Evolutionary conservation across 1,140 invertebrate species (phyloP), one percentile per base, ranked within the genome.

Genomic region (Pseudomyrmex pallidus): DNA sequence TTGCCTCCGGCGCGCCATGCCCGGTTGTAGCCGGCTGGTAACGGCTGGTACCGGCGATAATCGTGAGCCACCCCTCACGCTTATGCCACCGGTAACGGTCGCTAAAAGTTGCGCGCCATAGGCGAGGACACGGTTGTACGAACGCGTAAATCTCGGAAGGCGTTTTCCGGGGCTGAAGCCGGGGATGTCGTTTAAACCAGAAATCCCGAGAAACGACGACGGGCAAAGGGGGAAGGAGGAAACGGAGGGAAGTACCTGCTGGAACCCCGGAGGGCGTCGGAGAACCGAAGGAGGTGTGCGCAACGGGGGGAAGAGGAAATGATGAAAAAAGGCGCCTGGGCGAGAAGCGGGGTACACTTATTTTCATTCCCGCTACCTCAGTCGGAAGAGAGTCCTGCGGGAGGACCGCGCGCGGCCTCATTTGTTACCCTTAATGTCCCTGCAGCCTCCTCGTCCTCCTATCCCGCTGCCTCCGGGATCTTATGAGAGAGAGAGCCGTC

Each of bases 401-500:
- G 92, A 93, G 91, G 52, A 86, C 85, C 82, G 17, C 78, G 76
- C 76, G 78, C 88, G 87, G 90, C 89, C 92, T 93, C 92, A 93
- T 93, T 93, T 92, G 91, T 93, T 93, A 93, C 88, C 91, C 92
- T 93, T 93, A 93, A 93, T 92, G 91, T 91, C 91, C 35, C 91
- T 87, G 80, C 82, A 89, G 88, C 67, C 84, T 83, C 76, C 59
- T 74, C 82, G 74, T 62, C 63, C 64, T 67, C 68, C 73, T 52
- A 22, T 68, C 64, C 86, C 50, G 25, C 64, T 46, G 54, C 57
- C 76, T 83, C 56, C 74, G n/a, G 85, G 87, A 90, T 91, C 87
- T 86, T 89, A 90, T 82, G 74, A 80, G 76, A 76, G 82, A 61
- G 61, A 86, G 72, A 62, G 57, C 35, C 80, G 70, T 35, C 78